Evolutionary conservation across 2,797 vertebrate species (phyloP).

Genomic region (Geotrypetes seraphini): DNA sequence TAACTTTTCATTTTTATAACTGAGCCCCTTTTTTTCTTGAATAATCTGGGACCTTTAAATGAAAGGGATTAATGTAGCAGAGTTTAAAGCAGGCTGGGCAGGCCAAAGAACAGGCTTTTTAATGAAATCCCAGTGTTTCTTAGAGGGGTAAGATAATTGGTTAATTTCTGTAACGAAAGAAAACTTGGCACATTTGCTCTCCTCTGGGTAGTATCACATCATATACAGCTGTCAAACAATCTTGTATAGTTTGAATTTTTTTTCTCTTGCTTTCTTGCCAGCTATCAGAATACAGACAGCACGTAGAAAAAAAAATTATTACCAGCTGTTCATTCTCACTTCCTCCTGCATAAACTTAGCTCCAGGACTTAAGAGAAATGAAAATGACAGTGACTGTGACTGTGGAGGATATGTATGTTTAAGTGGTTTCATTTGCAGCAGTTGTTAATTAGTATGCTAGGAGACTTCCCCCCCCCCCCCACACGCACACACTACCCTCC

Average conservation of each 20-base stretch:
- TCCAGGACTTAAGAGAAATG: too few species aligned
- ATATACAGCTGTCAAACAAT: background rate
- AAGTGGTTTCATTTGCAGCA: too few species aligned
- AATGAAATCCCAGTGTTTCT: slow-evolving; percentile 1
- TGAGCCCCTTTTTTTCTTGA: too few species aligned
- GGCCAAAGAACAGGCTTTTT: background rate
- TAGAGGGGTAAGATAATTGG: background rate
- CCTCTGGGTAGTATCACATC: background rate
- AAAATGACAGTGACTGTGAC: too few species aligned
- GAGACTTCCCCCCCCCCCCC: too few species aligned
- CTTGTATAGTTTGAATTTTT: background rate
- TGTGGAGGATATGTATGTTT: too few species aligned
- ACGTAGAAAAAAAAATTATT: background rate
- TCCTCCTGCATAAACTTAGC: too few species aligned
- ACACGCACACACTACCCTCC: too few species aligned
- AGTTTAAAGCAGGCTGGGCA: background rate
- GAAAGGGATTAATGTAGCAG: too few species aligned
- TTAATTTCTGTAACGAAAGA: background rate
- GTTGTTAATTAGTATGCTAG: too few species aligned
- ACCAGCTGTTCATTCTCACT: slow-evolving; percentile 17
- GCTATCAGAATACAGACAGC: background rate
- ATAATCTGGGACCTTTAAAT: too few species aligned
- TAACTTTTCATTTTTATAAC: too few species aligned
- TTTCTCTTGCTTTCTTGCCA: background rate
- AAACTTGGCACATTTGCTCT: slow-evolving; percentile 1